Percentiles rank a stretch among this genome's conserved stretches.
phyloP scores from a whole-genome alignment of 1,140 invertebrate species.

The Doryteuthis pealeii region DNA sequence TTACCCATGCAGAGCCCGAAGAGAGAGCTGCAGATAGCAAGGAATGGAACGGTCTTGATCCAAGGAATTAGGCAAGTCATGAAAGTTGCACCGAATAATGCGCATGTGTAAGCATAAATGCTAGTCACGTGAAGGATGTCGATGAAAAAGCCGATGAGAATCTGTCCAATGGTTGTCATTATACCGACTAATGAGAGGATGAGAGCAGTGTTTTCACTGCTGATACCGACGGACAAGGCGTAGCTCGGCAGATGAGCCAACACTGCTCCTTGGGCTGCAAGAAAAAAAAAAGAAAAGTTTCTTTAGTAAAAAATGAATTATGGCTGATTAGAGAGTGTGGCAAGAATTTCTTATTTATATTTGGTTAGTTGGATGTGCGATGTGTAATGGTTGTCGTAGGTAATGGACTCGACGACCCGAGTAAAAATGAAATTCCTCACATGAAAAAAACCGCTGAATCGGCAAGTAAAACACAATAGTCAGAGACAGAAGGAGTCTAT shows the following conservation, averaged over 20 bases:
- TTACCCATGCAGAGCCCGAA: constrained; percentile 54
- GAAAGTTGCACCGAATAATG: constrained; percentile 32
- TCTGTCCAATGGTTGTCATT: constrained; percentile 38
- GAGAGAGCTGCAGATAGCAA: constrained; percentile 26
- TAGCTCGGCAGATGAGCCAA: constrained; percentile 47
- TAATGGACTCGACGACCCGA: too few relatives aligned
- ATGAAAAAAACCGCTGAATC: too few relatives aligned
- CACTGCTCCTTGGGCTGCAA: constrained; percentile 42
- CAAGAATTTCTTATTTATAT: too few relatives aligned
- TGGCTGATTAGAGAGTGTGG: too few relatives aligned
- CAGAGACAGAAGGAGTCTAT: too few relatives aligned
- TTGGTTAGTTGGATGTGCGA: too few relatives aligned
- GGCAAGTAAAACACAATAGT: too few relatives aligned
- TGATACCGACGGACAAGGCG: constrained; percentile 36
- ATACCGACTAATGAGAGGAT: constrained; percentile 49
- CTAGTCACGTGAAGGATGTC: constrained; percentile 38
- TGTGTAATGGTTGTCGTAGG: too few relatives aligned
- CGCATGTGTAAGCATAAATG: constrained; percentile 37
- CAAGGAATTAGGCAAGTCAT: constrained; percentile 38
- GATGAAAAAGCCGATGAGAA: constrained; percentile 40
- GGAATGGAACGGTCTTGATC: constrained; percentile 27
- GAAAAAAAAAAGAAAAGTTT: too few relatives aligned
- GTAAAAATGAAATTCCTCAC: too few relatives aligned
- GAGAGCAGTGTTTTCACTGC: constrained; percentile 28
- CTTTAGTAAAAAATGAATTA: too few relatives aligned